Conservation (phyloP, 2,888 invertebrate genomes). For the Lasioglossum vierecki region DNA sequence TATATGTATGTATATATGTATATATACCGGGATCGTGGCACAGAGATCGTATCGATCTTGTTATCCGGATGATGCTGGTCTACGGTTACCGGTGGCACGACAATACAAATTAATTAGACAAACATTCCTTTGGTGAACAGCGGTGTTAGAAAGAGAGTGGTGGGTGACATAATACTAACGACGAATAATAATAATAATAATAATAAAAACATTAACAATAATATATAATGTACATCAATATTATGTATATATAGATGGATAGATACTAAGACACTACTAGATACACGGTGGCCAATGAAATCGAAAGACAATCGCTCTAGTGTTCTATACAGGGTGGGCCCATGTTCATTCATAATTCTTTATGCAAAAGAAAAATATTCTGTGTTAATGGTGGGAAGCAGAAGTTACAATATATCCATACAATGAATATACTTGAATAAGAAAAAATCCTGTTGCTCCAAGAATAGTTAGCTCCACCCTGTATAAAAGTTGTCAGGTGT, state of each 20-base stretch:
- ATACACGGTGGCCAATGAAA: slow-evolving; percentile 48
- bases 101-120: slow-evolving; percentile 51
- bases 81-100: slow-evolving; percentile 51
- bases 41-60: slow-evolving; percentile 37
- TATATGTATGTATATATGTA: neutral
- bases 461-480: neutral
- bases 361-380: too few relatives aligned
- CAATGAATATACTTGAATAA: too few relatives aligned
- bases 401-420: too few relatives aligned
- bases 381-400: too few relatives aligned
- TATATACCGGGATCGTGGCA: slow-evolving; percentile 8
- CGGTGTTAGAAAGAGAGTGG: slow-evolving; percentile 42
- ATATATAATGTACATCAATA: slow-evolving; percentile 33
- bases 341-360: neutral
- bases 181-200: slow-evolving; percentile 25
- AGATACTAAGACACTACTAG: slow-evolving; percentile 43
- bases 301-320: slow-evolving; percentile 54
- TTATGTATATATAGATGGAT: slow-evolving; percentile 39
- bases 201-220: slow-evolving; percentile 17
- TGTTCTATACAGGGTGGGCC: slow-evolving; percentile 8
- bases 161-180: slow-evolving; percentile 47
- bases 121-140: slow-evolving; percentile 55
- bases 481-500: slow-evolving; percentile 1
- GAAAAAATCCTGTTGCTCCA: too few relatives aligned
- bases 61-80: slow-evolving; percentile 15